Evolutionary conservation across 64 coral and sea anemone genomes (phyloP), one percentile per base, ranked within the genome.

Genomic region (Dendrophyllia cribrosa): DNA sequence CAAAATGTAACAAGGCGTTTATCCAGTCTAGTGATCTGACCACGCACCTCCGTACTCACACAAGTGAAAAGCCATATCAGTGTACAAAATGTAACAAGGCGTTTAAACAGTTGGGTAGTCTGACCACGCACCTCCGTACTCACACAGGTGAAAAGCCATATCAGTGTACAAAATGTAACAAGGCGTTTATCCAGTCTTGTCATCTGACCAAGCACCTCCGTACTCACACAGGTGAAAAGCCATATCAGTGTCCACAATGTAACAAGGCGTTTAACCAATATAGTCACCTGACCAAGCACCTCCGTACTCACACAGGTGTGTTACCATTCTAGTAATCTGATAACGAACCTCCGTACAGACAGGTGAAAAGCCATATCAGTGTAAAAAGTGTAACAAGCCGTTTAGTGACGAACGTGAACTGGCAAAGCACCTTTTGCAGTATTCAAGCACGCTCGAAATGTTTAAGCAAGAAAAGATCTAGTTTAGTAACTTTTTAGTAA

Each of bases 81-180:
- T 87, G 85, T 59, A 72, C 85, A 44, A 21, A 70, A 23, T 87
- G 85, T 48, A 68, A 68, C 55, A 87, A 87, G 69, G 85, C 66
- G 6, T 72, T 87, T 48, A 74, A 70, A 22, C 64, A 74, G 48
- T 58, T 68, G 23, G 25, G 51, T 72, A 26, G 70, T 44, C 67
- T 87, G 21, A 87, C 66, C 47, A 61, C 65, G 10, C 85, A 87
- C 46, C 49, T 85, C 47, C 51, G 51, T 3, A 53, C 55, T 15
- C 61, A 85, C 11, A 85, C 59, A 22, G 82, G 82, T 9, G 60
- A 85, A 49, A 9, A 60, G 8, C 85, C 85, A 52, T 87, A 61
- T 34, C 50, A 21, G 5, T 87, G 85, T 59, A 87, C 85, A 44
- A 21, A 70, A 23, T 87, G 85, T 20, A 68, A 68, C 23, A 87